Base-by-base conservation (phyloP, 2,113 vertebrate genomes). In the Gila orcuttii region DNA sequence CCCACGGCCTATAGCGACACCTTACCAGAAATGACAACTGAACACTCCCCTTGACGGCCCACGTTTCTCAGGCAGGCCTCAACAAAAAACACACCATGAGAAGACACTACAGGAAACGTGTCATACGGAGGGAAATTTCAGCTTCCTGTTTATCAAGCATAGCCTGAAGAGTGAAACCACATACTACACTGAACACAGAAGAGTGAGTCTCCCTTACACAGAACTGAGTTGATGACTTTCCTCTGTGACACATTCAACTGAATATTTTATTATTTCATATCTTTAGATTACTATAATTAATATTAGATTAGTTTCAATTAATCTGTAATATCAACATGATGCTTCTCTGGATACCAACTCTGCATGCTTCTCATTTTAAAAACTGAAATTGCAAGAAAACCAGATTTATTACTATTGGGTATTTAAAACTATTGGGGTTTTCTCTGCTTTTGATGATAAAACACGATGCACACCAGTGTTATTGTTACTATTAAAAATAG, bases 61-160 rank as follows among this genome's bases (percentile, higher is more conserved):
- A 79, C 86, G 17, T 82, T 75, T 33, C 87, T 89, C 68, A 50
- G 66, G 50, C 66, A 50, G 52, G n/a, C 50, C 57, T 83, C 89
- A 92, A 91, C 81, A 93, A 91, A 93, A 94, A 83, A 81, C 42
- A 76, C 21, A 52, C 25, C 60, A 42, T 9, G 2, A 74, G 79
- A 85, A 87, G 73, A 69, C 92, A 96, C 94, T 95, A 93, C 95
- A 96, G 96, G 96, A 97, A 96, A 95, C 89, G 88, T 89, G 92
- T 93, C 94, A 96, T 87, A 90, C 87, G 91, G 92, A 94, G 93
- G 95, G 94, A 95, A 97, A 96, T 94, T 94, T 94, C 91, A 93
- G 90, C 94, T 97, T 96, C 96, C 95, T 96, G 96, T 95, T 95
- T 93, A 93, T 94, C 93, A 89, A 88, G 86, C 19, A 88, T 89